Evolutionary conservation across 1,140 invertebrate genomes (phyloP), one percentile per base, ranked within the genome.

Genomic region (Hypothenemus hampei): DNA sequence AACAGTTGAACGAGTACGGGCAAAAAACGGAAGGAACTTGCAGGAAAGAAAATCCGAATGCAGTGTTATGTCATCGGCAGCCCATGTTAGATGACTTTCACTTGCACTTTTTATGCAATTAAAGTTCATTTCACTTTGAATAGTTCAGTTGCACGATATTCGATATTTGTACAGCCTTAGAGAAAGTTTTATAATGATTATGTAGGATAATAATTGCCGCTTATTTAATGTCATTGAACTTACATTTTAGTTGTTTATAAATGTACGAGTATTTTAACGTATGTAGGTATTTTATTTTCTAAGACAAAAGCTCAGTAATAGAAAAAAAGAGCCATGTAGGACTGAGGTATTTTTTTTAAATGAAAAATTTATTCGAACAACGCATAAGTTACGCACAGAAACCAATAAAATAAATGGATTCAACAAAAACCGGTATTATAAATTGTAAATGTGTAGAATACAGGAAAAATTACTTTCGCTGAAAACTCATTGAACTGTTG

Each of bases 111-210:
- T 49, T 49, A n/a, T 40, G 35, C 47, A 40, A 37, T 39, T 49
- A 49, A 49, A 49, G 47, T 49, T 49, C 47, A 49, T 49, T 49
- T 49, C 47, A 49, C 47, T 49, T 24, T 37, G 47, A 39, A 49
- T 49, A 45, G 41, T 45, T 45, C 29, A 45, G 41, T 39, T 40
- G 36, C 47, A 40, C 47, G 47, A 23, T 37, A 49, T 36, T 48
- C 31, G 29, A 15, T 15, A 48, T 48, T 48, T 23, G 45, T 36
- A 21, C 31, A 3, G 29, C 26, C 15, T 39, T 24, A 49, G 47
- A 49, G 47, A 49, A 49, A 49, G 47, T 40, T 49, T 49, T 40
- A 48, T 49, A 40, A 39, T 26, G 36, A 40, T 49, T 49, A 49
- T 49, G 20, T 47, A 8, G 18, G 31, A 39, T 20, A 16, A 24